Evolutionary conservation across 2,113 vertebrate species (phyloP), one percentile per base, ranked within the genome.

Genomic region (Neolamprologus variostigma): DNA sequence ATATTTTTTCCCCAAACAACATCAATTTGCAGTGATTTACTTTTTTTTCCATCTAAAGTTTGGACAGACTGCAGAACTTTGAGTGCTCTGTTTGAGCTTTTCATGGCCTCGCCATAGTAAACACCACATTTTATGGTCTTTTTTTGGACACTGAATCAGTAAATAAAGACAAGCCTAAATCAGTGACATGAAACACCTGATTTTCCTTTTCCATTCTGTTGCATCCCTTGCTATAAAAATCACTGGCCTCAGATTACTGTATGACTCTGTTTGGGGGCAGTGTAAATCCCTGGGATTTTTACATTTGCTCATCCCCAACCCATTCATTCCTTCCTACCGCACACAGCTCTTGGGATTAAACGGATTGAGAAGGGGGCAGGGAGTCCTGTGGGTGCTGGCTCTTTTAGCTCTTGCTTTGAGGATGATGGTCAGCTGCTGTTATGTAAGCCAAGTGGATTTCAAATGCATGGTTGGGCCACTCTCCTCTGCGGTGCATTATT

Each of bases 281-380:
- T 86, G 89, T 91, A 95, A 95, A 95, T 96, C 95, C 93, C 91
- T 68, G 84, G 92, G 86, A 89, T 91, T 94, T 95, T 94, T 93
- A 89, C 90, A 92, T 96, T 92, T 90, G 88, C 89, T 92, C 81
- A 89, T 88, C 84, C 85, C 84, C 89, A 87, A 91, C 81, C 89
- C 88, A 89, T 92, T 91, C 86, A 88, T 86, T 91, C 83, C 87
- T 91, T 82, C 66, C 83, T 63, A 80, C 54, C 54, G 42, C 93
- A 89, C 79, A 90, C 76, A 87, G 90, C 91, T 94, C 91, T 87
- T 79, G 91, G 94, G 95, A 96, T 95, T 96, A 95, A 94, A 89
- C 81, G 40, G 90, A 86, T 45, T 87, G 86, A 47, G 89, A 80
- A 54, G 87, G 91, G 93, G 92, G 89, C 6, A 80, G 93, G 95